These are phyloP conservation scores for Chaetoderma sp. DNA, from an alignment of 2,888 invertebrate species.

Conservation along the genomic window DNA sequence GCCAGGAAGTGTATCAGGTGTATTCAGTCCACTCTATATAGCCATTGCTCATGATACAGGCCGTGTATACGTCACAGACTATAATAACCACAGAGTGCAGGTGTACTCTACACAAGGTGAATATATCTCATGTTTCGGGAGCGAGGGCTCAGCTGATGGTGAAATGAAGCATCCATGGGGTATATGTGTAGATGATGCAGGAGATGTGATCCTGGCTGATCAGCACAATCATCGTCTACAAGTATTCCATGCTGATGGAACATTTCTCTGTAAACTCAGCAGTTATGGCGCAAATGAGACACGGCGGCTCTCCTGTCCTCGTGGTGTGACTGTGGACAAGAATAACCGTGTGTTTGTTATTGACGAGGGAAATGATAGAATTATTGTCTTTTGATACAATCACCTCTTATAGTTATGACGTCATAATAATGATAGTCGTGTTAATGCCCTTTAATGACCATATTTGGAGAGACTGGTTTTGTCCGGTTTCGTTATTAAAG, in stretches of 20 bases:
- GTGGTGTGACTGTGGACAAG: no score
- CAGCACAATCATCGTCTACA: constrained; percentile 98
- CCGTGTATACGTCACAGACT: constrained; percentile 98
- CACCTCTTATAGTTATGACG: no score
- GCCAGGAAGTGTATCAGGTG: constrained; percentile 90
- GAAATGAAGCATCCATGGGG: constrained; percentile 99
- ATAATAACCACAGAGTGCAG: constrained; percentile 97
- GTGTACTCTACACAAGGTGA: constrained; percentile 77
- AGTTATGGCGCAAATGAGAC: no score
- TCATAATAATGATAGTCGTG: no score
- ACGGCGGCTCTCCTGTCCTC: no score
- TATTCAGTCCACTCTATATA: constrained; percentile 97
- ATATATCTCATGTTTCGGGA: constrained; percentile 90
- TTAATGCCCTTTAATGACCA: no score
- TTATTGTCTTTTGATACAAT: no score
- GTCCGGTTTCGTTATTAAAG: no score
- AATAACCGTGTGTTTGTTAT: no score
- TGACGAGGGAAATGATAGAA: no score
- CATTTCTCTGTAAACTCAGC: constrained; percentile 83
- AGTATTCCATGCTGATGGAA: constrained; percentile 97
- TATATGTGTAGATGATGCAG: constrained; percentile 97
- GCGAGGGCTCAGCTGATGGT: constrained; percentile 93
- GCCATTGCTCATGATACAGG: constrained; percentile 90
- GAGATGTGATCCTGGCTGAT: constrained; percentile 98
- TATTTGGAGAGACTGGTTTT: no score